phyloP scores from a whole-genome alignment of 2,797 vertebrate species.

The Streptopelia turtur region DNA sequence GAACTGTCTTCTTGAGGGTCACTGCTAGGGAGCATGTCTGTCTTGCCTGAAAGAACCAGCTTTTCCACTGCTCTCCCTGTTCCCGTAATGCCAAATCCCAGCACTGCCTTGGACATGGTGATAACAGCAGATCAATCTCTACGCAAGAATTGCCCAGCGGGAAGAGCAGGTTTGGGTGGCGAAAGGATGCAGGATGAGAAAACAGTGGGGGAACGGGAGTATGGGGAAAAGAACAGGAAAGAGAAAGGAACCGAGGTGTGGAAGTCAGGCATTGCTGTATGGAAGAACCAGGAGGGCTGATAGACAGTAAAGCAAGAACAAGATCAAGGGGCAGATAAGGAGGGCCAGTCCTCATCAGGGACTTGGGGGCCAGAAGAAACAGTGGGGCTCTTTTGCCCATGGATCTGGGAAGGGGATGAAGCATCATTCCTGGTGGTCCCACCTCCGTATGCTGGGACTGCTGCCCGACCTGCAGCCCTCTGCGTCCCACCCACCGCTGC shows the following conservation, averaged over 20 bases:
- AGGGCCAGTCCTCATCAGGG: neutral
- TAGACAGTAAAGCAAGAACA: neutral
- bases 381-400: fast-evolving
- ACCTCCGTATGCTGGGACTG: neutral
- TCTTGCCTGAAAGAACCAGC: neutral
- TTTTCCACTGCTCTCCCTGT: neutral
- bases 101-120: neutral
- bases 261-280: neutral
- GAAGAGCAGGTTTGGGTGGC: fast-evolving
- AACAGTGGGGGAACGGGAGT: neutral
- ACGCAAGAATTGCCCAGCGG: fast-evolving
- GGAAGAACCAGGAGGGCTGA: neutral
- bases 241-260: neutral
- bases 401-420: neutral
- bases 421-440: neutral
- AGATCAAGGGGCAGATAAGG: neutral
- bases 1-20: neutral
- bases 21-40: neutral
- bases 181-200: neutral
- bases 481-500: neutral
- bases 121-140: neutral
- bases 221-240: neutral
- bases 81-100: neutral
- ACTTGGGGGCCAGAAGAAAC: neutral
- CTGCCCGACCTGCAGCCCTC: neutral